phyloP scores from a whole-genome alignment of 1,140 invertebrate species.

The Drosophila ohnishii region DNA sequence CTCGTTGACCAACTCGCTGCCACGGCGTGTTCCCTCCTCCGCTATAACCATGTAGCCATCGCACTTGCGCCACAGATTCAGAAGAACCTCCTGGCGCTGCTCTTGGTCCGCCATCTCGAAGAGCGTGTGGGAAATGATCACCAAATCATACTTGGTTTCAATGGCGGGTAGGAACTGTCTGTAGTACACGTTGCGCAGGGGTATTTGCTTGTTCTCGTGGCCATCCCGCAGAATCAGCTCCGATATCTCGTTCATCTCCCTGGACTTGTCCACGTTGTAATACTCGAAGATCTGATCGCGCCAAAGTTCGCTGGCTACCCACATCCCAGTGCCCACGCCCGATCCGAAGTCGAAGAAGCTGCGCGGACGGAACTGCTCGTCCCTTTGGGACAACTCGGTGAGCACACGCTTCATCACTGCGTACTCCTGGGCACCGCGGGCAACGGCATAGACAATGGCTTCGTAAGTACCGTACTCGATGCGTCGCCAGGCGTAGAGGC shows the following conservation, averaged over 20 bases:
- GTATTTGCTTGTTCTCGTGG: slow-evolving; percentile 85
- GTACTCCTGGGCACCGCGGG: slow-evolving; percentile 89
- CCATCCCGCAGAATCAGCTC: slow-evolving; percentile 88
- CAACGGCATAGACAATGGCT: slow-evolving; percentile 88
- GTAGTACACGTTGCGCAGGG: slow-evolving; percentile 87
- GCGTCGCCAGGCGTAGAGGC: slow-evolving; percentile 89
- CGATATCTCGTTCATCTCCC: slow-evolving; percentile 91
- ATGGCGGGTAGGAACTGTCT: slow-evolving; percentile 91
- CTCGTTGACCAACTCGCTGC: slow-evolving; percentile 90
- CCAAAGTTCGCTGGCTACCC: slow-evolving; percentile 91
- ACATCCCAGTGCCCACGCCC: slow-evolving; percentile 92
- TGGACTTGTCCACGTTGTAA: slow-evolving; percentile 91
- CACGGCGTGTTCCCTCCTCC: slow-evolving; percentile 92
- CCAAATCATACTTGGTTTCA: slow-evolving; percentile 90
- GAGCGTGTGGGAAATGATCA: slow-evolving; percentile 91
- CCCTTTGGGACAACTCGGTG: slow-evolving; percentile 87
- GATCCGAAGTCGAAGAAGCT: slow-evolving; percentile 96
- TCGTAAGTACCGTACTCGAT: slow-evolving; percentile 87
- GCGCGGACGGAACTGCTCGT: slow-evolving; percentile 88
- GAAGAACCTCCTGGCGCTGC: slow-evolving; percentile 87
- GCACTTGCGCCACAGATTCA: slow-evolving; percentile 94
- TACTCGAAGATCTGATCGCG: slow-evolving; percentile 89
- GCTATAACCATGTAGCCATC: slow-evolving; percentile 91
- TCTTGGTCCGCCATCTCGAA: slow-evolving; percentile 89
- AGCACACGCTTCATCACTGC: slow-evolving; percentile 88